These are phyloP conservation scores for Eupithecia exiguata DNA, from an alignment of 2,888 invertebrate genomes.

Conservation along the genomic window DNA sequence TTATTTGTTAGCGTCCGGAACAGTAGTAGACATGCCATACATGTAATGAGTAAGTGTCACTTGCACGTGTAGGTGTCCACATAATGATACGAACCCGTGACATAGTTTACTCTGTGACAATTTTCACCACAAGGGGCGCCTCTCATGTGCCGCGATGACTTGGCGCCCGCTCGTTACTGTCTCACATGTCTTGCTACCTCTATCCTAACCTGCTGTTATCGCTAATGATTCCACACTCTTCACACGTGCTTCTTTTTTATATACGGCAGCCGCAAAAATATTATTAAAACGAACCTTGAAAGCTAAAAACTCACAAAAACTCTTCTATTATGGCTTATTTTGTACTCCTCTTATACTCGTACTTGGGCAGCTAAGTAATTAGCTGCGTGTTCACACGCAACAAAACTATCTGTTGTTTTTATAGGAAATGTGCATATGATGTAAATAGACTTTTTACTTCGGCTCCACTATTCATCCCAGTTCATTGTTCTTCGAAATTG, in stretches of 20 bases:
- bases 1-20: slow-evolving; percentile 9
- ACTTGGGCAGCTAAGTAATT: slow-evolving; percentile 55
- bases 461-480: slow-evolving; percentile 74
- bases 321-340: slow-evolving; percentile 28
- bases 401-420: slow-evolving; percentile 57
- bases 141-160: slow-evolving; percentile 74
- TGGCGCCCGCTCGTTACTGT: slow-evolving; percentile 80
- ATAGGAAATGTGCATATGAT: slow-evolving; percentile 74
- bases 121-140: slow-evolving; percentile 75
- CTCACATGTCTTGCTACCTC: slow-evolving; percentile 67
- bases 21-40: slow-evolving; percentile 18
- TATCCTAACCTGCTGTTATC: slow-evolving; percentile 62
- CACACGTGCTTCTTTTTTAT: slow-evolving; percentile 32
- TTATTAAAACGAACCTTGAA: neutral
- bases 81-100: slow-evolving; percentile 74
- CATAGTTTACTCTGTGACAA: slow-evolving; percentile 78
- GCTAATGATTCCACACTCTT: slow-evolving; percentile 68
- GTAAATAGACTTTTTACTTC: slow-evolving; percentile 79
- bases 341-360: slow-evolving; percentile 46
- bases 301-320: neutral
- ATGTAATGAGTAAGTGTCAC: slow-evolving; percentile 34
- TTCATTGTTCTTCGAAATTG: slow-evolving; percentile 81
- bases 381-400: slow-evolving; percentile 57
- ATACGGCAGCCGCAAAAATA: neutral
- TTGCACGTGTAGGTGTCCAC: slow-evolving; percentile 35